Evolutionary conservation across 2,888 invertebrate genomes (phyloP), one percentile per base, ranked within the genome.

Genomic region (Dicycla oo): DNA sequence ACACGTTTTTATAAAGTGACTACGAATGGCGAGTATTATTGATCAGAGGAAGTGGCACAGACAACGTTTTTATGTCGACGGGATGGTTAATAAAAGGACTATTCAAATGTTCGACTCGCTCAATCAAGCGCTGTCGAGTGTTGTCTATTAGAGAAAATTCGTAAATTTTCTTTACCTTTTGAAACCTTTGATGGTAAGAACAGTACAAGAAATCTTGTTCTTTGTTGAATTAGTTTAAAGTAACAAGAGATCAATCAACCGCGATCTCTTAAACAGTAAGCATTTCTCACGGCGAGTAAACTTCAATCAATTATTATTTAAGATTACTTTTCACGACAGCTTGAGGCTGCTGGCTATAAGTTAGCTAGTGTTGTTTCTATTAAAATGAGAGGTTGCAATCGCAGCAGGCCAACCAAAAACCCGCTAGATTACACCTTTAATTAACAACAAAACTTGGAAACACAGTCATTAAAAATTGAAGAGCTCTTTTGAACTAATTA

Each of bases 401-500:
- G 87, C 79, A 79, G 77, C 84, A 83, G 77, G 81, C 87, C 81
- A 83, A 73, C 75, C 79, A 67, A 81, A 75, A 80, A 83, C 75
- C 69, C 76, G 68, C 83, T 87, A 85, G 86, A 89, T 90, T 89
- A 90, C 90, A 87, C 86, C 84, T 87, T 90, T 90, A 90, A 91
- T 91, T 90, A 91, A 90, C 89, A 91, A 88, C 90, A 86, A 89
- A 93, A 93, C 91, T 94, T 93, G 83, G 89, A 88, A 93, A 93
- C 91, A 90, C 85, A 88, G 89, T 91, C 91, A 94, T 94, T 94
- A 94, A 94, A 92, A 94, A 95, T 94, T 93, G 90, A 94, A 93
- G 89, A 89, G 90, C 91, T 90, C 91, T 90, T 92, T 92, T 91
- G 89, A 94, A 94, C 93, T 94, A 94, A 95, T 95, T 95, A 95